Evolutionary conservation across 2,797 vertebrate species (phyloP).

Genomic region (Oreochromis grahami): DNA sequence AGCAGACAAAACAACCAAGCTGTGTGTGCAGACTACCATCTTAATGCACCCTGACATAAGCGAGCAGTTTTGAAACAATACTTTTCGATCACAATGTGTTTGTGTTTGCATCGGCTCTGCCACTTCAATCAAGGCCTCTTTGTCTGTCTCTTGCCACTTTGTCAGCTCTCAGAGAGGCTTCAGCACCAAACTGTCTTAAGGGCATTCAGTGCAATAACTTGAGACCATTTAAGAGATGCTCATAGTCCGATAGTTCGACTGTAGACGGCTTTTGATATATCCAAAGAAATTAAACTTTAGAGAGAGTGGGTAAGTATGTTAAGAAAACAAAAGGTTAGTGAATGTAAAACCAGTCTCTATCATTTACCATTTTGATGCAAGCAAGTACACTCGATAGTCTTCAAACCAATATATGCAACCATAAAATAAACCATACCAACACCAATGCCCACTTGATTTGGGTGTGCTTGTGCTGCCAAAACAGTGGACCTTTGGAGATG

Average conservation of each 20-base stretch:
- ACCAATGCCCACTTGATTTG: neutral
- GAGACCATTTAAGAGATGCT: neutral
- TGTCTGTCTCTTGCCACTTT: conserved; percentile 45
- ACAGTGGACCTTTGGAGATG: neutral
- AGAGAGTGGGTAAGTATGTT: neutral
- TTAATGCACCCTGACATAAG: conserved; percentile 56
- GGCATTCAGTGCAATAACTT: neutral
- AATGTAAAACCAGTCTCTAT: neutral
- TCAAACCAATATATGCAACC: neutral
- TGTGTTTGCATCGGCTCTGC: conserved; percentile 39
- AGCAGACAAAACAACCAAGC: conserved; percentile 48
- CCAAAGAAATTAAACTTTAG: neutral
- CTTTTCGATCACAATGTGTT: conserved; percentile 52
- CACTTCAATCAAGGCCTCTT: conserved; percentile 60
- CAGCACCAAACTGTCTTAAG: conserved; percentile 21
- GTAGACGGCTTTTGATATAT: neutral
- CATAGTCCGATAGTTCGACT: neutral
- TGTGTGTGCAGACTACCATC: conserved; percentile 30
- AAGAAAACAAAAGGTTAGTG: neutral
- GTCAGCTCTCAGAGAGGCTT: conserved; percentile 5
- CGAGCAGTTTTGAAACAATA: conserved; percentile 42
- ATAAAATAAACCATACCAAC: neutral
- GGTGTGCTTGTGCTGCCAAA: neutral
- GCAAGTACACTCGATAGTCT: neutral
- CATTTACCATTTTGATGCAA: neutral